Base-by-base conservation (phyloP, 1,140 invertebrate species). In the Achroia grisella region DNA sequence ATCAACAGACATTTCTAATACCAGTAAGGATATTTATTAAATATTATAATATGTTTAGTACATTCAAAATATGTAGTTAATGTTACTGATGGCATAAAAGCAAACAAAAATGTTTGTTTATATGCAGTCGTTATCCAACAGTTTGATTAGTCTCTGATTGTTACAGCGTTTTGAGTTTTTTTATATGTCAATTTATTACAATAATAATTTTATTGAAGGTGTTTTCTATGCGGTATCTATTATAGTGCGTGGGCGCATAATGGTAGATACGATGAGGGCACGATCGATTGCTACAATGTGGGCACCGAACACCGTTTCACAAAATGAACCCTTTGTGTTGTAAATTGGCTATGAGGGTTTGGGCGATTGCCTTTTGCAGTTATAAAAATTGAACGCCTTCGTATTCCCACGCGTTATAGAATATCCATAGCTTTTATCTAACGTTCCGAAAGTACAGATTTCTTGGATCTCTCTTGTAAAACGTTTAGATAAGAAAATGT, bases 271-370 rank as follows among this genome's bases (percentile, higher is more conserved):
- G 62, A 80, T 81, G 67, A 64, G 71, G 77, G 77, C 63, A 63
- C 65, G 68, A 77, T 80, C 71, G 74, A 81, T 78, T 41, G 60
- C 44, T 35, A 48, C 48, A 34, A 73, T 73, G 78, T 79, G 78
- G 78, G 78, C 68, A 63, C 55, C 42, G 43, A 62, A 60, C 54
- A 57, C 44, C 55, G 63, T 56, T 67, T 15, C 57, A 50, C 53
- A 50, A 73, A 70, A 76, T 60, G 70, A 80, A 66, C 76, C 74
- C 74, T 79, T 80, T 78, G 72, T 80, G 59, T 55, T 56, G 44
- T 74, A 69, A 75, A 82, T 78, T 78, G 65, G 54, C 66, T 53
- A 76, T 71, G 57, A 66, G 72, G 71, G 68, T 55, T 56, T 74
- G 65, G 76, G 52, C 65, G 70, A 75, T 72, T 71, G 70, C 66